Conservation (phyloP, 2,113 vertebrate species). For the Grus americana region DNA sequence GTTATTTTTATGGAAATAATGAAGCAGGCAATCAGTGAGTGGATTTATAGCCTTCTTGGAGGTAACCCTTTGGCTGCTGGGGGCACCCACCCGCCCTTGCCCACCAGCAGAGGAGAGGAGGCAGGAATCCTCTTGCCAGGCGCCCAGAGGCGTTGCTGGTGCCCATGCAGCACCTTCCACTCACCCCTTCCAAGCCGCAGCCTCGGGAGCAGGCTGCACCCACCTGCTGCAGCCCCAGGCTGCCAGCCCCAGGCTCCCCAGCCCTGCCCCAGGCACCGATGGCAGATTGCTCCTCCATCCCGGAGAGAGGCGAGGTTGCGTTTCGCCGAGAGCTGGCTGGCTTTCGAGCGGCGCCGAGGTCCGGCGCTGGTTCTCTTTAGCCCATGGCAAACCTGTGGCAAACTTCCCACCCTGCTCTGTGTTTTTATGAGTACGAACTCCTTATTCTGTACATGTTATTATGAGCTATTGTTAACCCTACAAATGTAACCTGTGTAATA, state of each 20-base stretch:
- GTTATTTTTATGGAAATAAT: slow-evolving; percentile 20
- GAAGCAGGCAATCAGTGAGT: background rate
- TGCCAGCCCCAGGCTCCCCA: background rate
- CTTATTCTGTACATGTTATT: background rate
- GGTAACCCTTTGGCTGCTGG: slow-evolving; percentile 3
- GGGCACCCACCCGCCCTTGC: background rate
- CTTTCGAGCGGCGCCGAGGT: background rate
- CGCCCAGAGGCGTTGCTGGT: background rate
- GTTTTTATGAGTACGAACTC: slow-evolving; percentile 33
- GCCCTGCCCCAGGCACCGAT: background rate
- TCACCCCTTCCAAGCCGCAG: background rate
- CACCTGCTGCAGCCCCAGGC: background rate
- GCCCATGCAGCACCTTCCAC: background rate
- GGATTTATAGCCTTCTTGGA: background rate
- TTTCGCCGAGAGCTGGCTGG: background rate
- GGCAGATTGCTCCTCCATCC: background rate
- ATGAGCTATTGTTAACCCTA: slow-evolving; percentile 10
- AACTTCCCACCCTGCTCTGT: background rate
- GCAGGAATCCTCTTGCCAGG: background rate
- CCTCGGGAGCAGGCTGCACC: background rate
- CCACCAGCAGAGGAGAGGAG: background rate
- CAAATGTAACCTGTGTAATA: background rate
- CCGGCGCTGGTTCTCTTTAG: background rate
- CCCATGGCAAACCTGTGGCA: background rate
- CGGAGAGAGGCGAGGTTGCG: background rate